Conservation (phyloP, 2,797 vertebrate species). For the Sebastes reedi region DNA sequence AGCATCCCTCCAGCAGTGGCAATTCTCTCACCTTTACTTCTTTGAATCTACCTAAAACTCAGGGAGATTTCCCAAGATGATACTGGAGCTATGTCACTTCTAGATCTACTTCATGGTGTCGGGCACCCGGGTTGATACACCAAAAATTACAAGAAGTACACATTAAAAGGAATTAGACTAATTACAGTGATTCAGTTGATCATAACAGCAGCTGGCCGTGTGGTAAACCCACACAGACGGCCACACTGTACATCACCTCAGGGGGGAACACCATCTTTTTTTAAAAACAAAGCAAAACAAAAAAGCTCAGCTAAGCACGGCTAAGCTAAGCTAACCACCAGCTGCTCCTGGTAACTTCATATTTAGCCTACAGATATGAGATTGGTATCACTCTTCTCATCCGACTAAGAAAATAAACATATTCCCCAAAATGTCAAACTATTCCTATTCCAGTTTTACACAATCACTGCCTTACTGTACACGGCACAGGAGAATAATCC, state of each 20-base stretch:
- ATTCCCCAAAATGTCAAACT: neutral
- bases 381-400: neutral
- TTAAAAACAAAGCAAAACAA: no score
- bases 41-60: neutral
- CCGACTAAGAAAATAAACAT: neutral
- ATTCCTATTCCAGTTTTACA: neutral
- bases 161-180: neutral
- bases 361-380: neutral
- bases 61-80: neutral
- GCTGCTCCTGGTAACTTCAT: neutral
- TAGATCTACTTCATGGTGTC: neutral
- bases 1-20: neutral
- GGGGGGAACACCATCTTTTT: no score
- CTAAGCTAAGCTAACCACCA: neutral
- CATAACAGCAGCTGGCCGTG: constrained; percentile 6
- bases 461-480: constrained; percentile 7
- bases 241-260: neutral
- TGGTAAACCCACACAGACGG: neutral
- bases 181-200: neutral
- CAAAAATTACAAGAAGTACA: neutral
- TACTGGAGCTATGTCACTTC: neutral
- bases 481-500: neutral
- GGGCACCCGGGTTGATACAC: neutral
- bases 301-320: no score
- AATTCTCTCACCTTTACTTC: neutral